These are phyloP conservation scores for Empis stercorea DNA, from an alignment of 2,888 invertebrate species.

Conservation along the genomic window DNA sequence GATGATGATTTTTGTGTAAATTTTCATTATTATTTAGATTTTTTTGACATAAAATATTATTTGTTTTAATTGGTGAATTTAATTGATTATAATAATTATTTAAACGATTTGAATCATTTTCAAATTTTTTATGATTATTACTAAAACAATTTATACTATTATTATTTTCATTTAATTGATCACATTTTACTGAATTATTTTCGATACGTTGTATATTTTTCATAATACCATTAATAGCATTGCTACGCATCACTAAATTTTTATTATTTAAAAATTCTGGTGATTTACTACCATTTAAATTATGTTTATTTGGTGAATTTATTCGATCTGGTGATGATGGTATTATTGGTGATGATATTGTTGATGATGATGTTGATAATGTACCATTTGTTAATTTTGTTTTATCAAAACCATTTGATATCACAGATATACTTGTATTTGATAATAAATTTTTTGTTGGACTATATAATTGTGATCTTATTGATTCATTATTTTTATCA, in stretches of 20 bases:
- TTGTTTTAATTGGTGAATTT: conserved; percentile 25
- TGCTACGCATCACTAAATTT: conserved; percentile 29
- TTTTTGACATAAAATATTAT: conserved; percentile 7
- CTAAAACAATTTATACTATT: conserved; percentile 2
- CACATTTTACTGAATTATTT: not conserved
- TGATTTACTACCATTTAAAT: conserved; percentile 15
- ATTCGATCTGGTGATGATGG: conserved; percentile 25
- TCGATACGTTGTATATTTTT: conserved; percentile 27
- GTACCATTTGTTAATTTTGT: conserved; percentile 1
- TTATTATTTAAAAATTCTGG: conserved; percentile 32
- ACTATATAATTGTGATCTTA: conserved; percentile 9
- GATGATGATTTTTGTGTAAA: conserved; percentile 4
- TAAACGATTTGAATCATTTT: conserved; percentile 33
- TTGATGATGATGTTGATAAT: too few species aligned
- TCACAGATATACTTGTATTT: conserved; percentile 12
- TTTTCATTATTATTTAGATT: conserved; percentile 6
- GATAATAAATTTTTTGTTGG: conserved; percentile 5
- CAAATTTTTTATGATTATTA: conserved; percentile 32
- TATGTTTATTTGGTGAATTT: conserved; percentile 25
- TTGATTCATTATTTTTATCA: conserved; percentile 7
- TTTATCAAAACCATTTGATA: conserved; percentile 11
- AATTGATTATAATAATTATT: conserved; percentile 32
- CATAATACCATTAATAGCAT: conserved; percentile 31
- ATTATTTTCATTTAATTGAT: conserved; percentile 5
- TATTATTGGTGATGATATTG: conserved; percentile 19